Evolutionary conservation across 2,888 invertebrate species (phyloP).

Genomic region (Taphrorychus bicolor): DNA sequence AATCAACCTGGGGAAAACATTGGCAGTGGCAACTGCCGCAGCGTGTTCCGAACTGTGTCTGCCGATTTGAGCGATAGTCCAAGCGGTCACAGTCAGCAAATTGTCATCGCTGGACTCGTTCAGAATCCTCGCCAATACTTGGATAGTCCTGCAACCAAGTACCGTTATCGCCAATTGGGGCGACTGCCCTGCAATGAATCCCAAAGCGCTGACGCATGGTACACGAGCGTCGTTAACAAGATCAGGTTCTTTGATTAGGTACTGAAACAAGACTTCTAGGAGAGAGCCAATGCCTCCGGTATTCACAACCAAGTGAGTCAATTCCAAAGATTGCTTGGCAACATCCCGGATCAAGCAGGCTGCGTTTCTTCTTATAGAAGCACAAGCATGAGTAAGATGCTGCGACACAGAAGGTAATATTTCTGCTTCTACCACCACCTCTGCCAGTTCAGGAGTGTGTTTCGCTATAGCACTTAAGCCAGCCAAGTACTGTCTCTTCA

Average conservation of each 20-base stretch:
- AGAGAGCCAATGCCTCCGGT: constrained; percentile 72
- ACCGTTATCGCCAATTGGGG: constrained; percentile 80
- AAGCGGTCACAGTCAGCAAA: constrained; percentile 68
- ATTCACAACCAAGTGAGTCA: constrained; percentile 80
- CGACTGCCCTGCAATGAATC: constrained; percentile 79
- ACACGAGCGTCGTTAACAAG: constrained; percentile 54
- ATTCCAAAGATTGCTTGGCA: constrained; percentile 80
- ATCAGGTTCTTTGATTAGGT: constrained; percentile 16
- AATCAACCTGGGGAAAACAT: constrained; percentile 69
- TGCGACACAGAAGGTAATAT: constrained; percentile 76
- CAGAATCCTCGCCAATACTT: constrained; percentile 63
- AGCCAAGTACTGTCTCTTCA: constrained; percentile 78
- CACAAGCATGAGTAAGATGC: constrained; percentile 75
- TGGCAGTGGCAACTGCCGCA: constrained; percentile 73
- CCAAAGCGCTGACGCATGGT: constrained; percentile 80
- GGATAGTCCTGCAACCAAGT: constrained; percentile 75
- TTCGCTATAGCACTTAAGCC: constrained; percentile 75
- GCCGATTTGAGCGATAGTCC: constrained; percentile 83
- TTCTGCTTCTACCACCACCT: constrained; percentile 79
- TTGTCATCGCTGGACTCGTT: constrained; percentile 66
- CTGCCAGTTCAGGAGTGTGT: constrained; percentile 77
- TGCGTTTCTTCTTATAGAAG: constrained; percentile 74
- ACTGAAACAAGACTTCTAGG: constrained; percentile 31
- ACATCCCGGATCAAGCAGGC: constrained; percentile 77
- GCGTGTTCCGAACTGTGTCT: constrained; percentile 84